A percentile compares a stretch with the other conserved stretches of the same genome.
These are phyloP conservation scores for Ommatoiulus sabulosus DNA, from an alignment of 2,888 invertebrate genomes.

Conservation along the genomic window DNA sequence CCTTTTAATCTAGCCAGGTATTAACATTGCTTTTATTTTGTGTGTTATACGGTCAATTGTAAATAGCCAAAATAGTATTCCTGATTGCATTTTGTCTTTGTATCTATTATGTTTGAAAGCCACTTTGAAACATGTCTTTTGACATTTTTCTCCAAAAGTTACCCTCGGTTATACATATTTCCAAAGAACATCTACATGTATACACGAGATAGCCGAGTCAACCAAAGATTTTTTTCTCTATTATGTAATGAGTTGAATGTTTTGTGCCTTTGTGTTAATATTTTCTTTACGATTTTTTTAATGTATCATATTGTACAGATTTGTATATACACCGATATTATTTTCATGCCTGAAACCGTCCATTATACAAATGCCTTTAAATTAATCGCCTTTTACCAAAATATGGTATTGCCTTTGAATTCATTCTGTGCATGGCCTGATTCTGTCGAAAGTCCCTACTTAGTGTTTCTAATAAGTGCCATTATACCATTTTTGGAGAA, in stretches of 20 bases:
- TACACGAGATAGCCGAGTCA: conserved; percentile 1
- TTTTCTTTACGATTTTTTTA: conserved; percentile 17
- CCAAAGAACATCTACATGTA: no score
- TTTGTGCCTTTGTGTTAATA: conserved; percentile 1
- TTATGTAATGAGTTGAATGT: background rate
- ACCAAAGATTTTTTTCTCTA: background rate
- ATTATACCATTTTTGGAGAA: background rate
- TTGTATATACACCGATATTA: conserved; percentile 8
- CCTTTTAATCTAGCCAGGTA: background rate
- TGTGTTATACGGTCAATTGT: background rate
- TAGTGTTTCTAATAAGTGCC: no score
- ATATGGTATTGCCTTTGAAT: background rate
- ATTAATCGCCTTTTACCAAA: conserved; percentile 2
- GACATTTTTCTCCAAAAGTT: no score
- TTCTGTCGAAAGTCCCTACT: no score
- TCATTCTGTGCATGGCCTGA: no score
- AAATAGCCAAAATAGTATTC: background rate
- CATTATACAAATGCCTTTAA: background rate
- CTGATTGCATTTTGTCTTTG: no score
- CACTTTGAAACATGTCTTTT: no score
- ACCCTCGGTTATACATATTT: no score
- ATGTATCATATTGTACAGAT: conserved; percentile 15
- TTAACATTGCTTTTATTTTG: background rate
- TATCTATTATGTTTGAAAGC: no score
- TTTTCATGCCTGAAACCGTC: conserved; percentile 27